Conservation (phyloP, 1,140 invertebrate species). For the Pseudachorutes palmiensis region DNA sequence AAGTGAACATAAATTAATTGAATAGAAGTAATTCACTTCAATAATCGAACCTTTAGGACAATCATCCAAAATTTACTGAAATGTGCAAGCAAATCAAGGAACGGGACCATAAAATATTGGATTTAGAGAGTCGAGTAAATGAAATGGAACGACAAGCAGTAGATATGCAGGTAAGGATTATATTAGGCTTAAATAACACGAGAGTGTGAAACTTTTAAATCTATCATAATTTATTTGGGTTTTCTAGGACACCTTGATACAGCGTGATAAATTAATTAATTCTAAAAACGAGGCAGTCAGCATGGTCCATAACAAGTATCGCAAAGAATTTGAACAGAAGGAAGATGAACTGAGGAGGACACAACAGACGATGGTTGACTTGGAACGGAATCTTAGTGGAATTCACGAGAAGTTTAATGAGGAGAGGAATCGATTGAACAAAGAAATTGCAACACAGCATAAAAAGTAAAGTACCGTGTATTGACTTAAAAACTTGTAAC, state of each 20-base stretch:
- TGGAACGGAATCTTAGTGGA: conserved; percentile 21
- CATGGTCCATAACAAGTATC: conserved; percentile 26
- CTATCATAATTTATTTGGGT: not conserved
- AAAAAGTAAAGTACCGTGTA: not conserved
- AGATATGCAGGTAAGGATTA: conserved; percentile 21
- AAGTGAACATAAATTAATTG: not conserved
- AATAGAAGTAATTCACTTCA: not conserved
- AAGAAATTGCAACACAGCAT: conserved; percentile 3
- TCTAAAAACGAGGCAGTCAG: conserved; percentile 30
- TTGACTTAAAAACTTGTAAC: not conserved
- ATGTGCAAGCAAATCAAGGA: conserved; percentile 30
- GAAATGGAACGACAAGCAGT: conserved; percentile 18
- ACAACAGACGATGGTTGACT: conserved; percentile 23
- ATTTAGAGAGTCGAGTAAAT: conserved; percentile 22
- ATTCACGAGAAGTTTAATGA: conserved; percentile 25
- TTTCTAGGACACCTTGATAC: conserved; percentile 20
- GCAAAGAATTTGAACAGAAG: conserved; percentile 19
- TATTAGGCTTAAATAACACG: no score
- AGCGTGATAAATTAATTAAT: conserved; percentile 26
- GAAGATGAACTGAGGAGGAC: conserved; percentile 27
- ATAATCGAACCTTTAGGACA: conserved; percentile 14
- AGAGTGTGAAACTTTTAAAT: not conserved
- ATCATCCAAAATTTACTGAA: conserved; percentile 24
- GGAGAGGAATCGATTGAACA: conserved; percentile 21
- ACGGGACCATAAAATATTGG: conserved; percentile 23